These are phyloP conservation scores for Jacana jacana DNA, from an alignment of 2,113 vertebrate genomes.

Conservation along the genomic window DNA sequence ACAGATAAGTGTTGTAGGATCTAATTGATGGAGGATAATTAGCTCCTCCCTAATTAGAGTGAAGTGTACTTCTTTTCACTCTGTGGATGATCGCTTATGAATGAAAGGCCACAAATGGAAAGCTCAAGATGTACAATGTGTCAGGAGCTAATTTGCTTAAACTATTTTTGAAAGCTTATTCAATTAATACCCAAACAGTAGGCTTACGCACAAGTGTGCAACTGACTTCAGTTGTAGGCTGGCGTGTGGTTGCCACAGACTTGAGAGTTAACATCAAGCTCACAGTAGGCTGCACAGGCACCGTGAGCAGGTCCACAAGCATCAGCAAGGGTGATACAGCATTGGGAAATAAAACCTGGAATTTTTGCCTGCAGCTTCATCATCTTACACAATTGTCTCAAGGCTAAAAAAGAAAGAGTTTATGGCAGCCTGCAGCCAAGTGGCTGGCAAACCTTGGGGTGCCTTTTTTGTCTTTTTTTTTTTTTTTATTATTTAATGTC, in stretches of 20 bases:
- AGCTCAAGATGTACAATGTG: constrained; percentile 45
- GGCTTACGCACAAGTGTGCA: background rate
- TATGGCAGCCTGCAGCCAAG: background rate
- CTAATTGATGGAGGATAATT: constrained; percentile 74
- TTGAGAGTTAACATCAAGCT: background rate
- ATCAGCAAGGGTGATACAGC: background rate
- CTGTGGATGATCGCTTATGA: constrained; percentile 61
- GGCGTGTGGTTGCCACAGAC: constrained; percentile 15
- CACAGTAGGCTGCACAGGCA: background rate
- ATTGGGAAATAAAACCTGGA: background rate
- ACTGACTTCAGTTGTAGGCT: constrained; percentile 11
- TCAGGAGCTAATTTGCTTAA: constrained; percentile 72
- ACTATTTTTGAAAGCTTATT: constrained; percentile 67
- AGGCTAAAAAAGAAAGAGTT: background rate
- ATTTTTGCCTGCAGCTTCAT: background rate
- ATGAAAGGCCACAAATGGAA: constrained; percentile 68
- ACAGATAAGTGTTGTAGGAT: constrained; percentile 67
- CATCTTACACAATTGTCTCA: background rate
- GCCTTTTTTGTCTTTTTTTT: background rate
- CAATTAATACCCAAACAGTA: constrained; percentile 67
- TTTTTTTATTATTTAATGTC: background rate
- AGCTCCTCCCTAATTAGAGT: constrained; percentile 74
- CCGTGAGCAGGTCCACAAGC: background rate
- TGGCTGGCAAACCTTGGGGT: background rate
- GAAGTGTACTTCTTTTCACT: constrained; percentile 60